Base-by-base conservation (phyloP, 2,888 invertebrate species). In the Eupithecia abbreviata region DNA sequence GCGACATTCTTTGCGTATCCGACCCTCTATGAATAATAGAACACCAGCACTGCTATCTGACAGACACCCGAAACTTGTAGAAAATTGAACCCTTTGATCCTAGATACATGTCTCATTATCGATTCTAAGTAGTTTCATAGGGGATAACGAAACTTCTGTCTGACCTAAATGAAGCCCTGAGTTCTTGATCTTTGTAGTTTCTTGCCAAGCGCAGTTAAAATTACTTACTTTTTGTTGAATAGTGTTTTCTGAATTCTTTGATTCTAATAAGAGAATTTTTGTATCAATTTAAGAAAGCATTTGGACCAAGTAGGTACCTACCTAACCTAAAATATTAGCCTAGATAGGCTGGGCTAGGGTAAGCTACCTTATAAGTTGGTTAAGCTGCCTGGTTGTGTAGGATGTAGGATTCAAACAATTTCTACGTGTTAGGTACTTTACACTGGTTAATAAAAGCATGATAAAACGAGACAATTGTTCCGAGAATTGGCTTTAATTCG, bases 11-110 rank as follows among this genome's bases (percentile, higher is more conserved):
- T 45, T 45, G 45, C n/a, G 71, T 55, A 58, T 4, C 65, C 41
- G 18, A 62, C 71, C 71, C 74, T 18, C 9, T 49, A 72, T 80
- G 78, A 78, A 78, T 80, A 76, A 78, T 78, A 67, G 42, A 72
- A 72, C 47, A 18, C 49, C 62, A 12, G 58, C 30, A 71, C 69
- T 74, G 66, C 69, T 76, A 65, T 74, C 42, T 75, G 73, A 76
- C 62, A 74, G 65, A 76, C 71, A 58, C 71, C 71, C 71, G 49
- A 70, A 79, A 75, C 66, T 79, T 72, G 72, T 43, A 18, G 41
- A 75, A 75, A 73, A 58, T 51, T 66, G 72, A 69, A 76, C 68
- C 68, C 78, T 77, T 80, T 80, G 75, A 78, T 70, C 73, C 66
- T 75, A n/a, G 65, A 73, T 51, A 74, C 58, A 77, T 51, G 68